Evolutionary conservation across 2,797 vertebrate genomes (phyloP).

Genomic region (Schizothorax lantsangensis): DNA sequence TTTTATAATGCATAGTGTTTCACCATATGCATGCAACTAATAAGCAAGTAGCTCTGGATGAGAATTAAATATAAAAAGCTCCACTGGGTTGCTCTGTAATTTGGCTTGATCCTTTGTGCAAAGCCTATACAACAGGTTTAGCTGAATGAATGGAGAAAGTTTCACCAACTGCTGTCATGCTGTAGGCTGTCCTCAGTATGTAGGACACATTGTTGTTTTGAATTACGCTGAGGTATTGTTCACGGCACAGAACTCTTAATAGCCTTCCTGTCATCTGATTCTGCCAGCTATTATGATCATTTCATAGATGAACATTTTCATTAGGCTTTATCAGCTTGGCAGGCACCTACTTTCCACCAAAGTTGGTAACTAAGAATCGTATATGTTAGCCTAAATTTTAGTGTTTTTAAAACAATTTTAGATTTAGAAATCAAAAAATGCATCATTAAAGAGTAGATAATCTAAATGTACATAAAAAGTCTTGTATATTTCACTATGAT

Average conservation of each 20-base stretch:
- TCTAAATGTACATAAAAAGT: neutral
- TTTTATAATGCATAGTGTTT: neutral
- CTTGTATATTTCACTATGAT: slow-evolving; percentile 1
- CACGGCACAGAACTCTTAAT: slow-evolving; percentile 30
- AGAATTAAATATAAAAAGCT: neutral
- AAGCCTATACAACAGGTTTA: slow-evolving; percentile 52
- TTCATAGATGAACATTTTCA: slow-evolving; percentile 10
- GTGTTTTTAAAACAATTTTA: neutral
- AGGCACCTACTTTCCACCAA: neutral
- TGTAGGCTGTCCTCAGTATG: slow-evolving; percentile 49
- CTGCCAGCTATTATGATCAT: slow-evolving; percentile 31
- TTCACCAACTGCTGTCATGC: slow-evolving; percentile 49
- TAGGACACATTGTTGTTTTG: slow-evolving; percentile 52
- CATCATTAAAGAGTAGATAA: neutral
- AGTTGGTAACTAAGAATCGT: neutral
- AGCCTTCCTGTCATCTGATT: slow-evolving; percentile 52
- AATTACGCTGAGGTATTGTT: slow-evolving; percentile 56
- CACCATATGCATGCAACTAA: neutral
- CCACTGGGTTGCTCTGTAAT: slow-evolving; percentile 31
- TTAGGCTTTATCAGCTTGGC: neutral
- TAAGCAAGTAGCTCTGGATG: slow-evolving; percentile 6
- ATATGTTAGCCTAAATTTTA: neutral
- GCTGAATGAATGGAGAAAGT: slow-evolving; percentile 38
- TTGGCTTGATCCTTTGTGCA: slow-evolving; percentile 42
- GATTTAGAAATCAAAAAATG: neutral